Evolutionary conservation across 2,113 vertebrate genomes (phyloP), one percentile per base, ranked within the genome.

Genomic region (Ageneiosus marmoratus): DNA sequence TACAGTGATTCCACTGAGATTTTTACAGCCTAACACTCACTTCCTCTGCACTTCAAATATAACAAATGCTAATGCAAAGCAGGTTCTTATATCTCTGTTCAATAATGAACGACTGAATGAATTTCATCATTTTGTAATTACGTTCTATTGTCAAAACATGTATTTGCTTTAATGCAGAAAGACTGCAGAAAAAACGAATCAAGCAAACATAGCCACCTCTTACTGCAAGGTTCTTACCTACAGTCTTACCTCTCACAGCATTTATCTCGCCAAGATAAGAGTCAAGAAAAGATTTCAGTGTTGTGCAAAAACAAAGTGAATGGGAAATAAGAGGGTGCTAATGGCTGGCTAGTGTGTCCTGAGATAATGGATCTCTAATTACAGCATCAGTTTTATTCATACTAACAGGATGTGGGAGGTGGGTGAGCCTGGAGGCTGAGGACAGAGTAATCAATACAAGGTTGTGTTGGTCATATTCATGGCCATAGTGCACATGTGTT

Each of bases 361-460:
- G 75, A 86, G 62, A 62, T 81, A 83, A 77, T 81, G 79, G 84
- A 76, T 55, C 73, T 75, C 58, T 60, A 82, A 88, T 86, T 84
- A 86, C 79, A 82, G 77, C 84, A 70, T 82, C 60, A 29, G 60
- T 76, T 63, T 88, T 82, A 88, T 84, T 77, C 69, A 84, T 75
- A 75, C 84, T 84, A 73, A 80, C 82, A 79, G 78, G 67, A 84
- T 72, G 79, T 67, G 62, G 50, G 69, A 79, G 82, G 77, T 32
- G 8, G n/a, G 15, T 3, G 24, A 29, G 60, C 48, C 81, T 74
- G 65, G 78, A 85, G 81, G 63, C 62, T 60, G 32, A 29, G 63
- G 80, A 75, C 65, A 55, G 58, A 58, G 32, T 44, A 84, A 87
- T 87, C 83, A 63, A 87, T 87, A 77, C 56, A 62, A 79, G 77